phyloP scores from a whole-genome alignment of 92 coral and sea anemone genomes.

The Galaxea fascicularis region DNA sequence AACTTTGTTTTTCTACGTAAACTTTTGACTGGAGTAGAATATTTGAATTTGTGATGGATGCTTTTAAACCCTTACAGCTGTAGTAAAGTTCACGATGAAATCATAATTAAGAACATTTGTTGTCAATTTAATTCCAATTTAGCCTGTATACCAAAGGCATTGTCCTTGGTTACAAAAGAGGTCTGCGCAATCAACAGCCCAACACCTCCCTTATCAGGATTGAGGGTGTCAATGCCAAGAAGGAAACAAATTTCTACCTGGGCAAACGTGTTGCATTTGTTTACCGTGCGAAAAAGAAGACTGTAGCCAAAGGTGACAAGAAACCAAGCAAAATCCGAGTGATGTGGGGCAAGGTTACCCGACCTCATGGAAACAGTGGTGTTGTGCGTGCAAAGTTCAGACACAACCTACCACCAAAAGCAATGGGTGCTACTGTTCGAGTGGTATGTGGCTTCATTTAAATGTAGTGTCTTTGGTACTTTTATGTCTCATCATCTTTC shows the following conservation, averaged over 20 bases:
- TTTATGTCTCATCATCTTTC: too few species aligned
- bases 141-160: slow-evolving; percentile 97
- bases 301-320: slow-evolving; percentile 87
- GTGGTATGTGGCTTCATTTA: slow-evolving; percentile 74
- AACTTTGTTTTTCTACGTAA: too few species aligned
- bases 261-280: slow-evolving; percentile 98
- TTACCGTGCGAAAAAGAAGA: slow-evolving; percentile 93
- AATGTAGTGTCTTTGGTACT: background rate
- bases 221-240: slow-evolving; percentile 86
- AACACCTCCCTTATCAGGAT: slow-evolving; percentile 91
- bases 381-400: slow-evolving; percentile 98
- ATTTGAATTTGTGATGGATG: too few species aligned
- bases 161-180: slow-evolving; percentile 98
- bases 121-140: background rate
- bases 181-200: slow-evolving; percentile 95
- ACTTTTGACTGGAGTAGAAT: too few species aligned
- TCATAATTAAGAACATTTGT: background rate
- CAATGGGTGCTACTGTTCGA: slow-evolving; percentile 96
- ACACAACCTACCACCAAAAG: slow-evolving; percentile 96
- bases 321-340: slow-evolving; percentile 91
- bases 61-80: too few species aligned
- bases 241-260: slow-evolving; percentile 92
- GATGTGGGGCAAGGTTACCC: slow-evolving; percentile 95
- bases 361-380: slow-evolving; percentile 99
- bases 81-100: too few species aligned